Evolutionary conservation across 2,888 invertebrate genomes (phyloP).

Genomic region (Phlogophora meticulosa): DNA sequence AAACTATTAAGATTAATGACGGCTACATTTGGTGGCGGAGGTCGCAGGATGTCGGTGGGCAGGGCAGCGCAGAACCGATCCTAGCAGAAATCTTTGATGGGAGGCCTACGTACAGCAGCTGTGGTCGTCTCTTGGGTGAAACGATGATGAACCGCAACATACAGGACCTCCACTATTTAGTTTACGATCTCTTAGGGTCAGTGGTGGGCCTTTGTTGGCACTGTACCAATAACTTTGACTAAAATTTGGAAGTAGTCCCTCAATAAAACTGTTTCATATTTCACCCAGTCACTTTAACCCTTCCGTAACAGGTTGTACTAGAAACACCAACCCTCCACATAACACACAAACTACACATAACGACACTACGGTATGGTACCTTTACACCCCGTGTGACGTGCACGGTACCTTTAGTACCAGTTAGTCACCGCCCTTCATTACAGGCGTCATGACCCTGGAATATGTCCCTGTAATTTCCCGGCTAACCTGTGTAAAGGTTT

Average conservation of each 20-base stretch:
- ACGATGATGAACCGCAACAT: too few species aligned
- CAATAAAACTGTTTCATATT: constrained; percentile 22
- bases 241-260: not conserved
- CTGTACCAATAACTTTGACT: not conserved
- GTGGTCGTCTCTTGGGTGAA: too few species aligned
- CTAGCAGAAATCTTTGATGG: too few species aligned
- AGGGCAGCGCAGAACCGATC: too few species aligned
- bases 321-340: constrained; percentile 12
- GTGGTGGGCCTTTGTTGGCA: not conserved
- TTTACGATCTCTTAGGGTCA: not conserved
- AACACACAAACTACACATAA: constrained; percentile 39
- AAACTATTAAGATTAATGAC: too few species aligned
- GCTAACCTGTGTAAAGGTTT: constrained; percentile 17
- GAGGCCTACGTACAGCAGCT: too few species aligned
- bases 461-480: constrained; percentile 18
- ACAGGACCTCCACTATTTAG: not conserved
- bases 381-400: constrained; percentile 13
- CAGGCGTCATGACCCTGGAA: constrained; percentile 23
- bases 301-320: constrained; percentile 11
- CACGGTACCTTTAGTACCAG: constrained; percentile 41
- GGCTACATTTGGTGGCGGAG: too few species aligned
- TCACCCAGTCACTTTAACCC: not conserved
- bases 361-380: constrained; percentile 35
- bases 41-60: too few species aligned
- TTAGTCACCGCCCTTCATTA: constrained; percentile 49